Evolutionary conservation across 2,888 invertebrate species (phyloP).

Genomic region (Dynastes tityus): DNA sequence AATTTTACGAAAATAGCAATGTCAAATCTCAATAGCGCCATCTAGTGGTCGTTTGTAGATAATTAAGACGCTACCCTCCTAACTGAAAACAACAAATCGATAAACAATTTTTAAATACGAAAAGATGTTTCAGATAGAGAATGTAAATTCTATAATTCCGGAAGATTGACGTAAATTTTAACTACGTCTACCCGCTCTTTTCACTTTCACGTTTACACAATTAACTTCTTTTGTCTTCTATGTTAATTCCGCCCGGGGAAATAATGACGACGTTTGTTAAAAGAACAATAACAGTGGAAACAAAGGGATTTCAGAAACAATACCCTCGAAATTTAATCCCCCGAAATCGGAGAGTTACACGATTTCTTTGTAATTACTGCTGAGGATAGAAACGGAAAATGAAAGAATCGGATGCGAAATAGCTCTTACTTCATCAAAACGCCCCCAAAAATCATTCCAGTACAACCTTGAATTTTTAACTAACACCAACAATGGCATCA

Average conservation of each 20-base stretch:
- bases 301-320: neutral
- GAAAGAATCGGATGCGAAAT: too few relatives aligned
- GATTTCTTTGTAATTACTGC: too few relatives aligned
- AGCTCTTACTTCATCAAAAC: neutral
- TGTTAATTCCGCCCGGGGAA: neutral
- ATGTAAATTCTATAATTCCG: neutral
- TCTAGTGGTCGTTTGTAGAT: too few relatives aligned
- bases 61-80: too few relatives aligned
- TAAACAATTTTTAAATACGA: too few relatives aligned
- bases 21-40: too few relatives aligned
- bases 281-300: neutral
- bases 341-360: neutral
- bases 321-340: neutral
- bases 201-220: too few relatives aligned
- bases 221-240: neutral
- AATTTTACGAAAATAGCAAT: too few relatives aligned
- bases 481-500: slow-evolving; percentile 29
- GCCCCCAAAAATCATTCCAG: neutral
- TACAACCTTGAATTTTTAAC: slow-evolving; percentile 17
- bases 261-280: neutral
- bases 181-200: too few relatives aligned
- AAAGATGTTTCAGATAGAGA: neutral
- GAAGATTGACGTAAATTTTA: too few relatives aligned
- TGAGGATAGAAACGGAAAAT: neutral
- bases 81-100: too few relatives aligned